These are phyloP conservation scores for Stenchaetothrips biformis DNA, from an alignment of 2,888 invertebrate species.

Conservation along the genomic window DNA sequence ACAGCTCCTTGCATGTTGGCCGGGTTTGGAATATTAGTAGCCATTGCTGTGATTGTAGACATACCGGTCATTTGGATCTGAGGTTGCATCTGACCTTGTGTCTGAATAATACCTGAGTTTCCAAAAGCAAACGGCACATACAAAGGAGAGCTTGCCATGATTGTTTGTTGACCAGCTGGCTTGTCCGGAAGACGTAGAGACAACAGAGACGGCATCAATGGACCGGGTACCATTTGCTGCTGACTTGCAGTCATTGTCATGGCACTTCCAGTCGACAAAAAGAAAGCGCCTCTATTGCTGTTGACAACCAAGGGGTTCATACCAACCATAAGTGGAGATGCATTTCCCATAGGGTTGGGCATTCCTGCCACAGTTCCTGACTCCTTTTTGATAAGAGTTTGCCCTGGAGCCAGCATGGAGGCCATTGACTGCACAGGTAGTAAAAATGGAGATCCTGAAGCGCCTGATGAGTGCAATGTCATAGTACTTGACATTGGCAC, in stretches of 20 bases:
- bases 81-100: background rate
- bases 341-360: background rate
- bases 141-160: background rate
- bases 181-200: slow-evolving; percentile 1
- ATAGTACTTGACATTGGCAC: background rate
- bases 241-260: slow-evolving; percentile 5
- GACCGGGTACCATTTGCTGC: slow-evolving; percentile 2
- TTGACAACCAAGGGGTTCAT: slow-evolving; percentile 11
- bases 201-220: background rate
- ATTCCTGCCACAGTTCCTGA: background rate
- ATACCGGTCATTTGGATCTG: background rate
- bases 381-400: background rate
- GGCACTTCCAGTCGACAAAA: background rate
- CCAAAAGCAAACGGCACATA: background rate
- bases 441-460: background rate
- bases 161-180: background rate
- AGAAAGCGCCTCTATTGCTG: slow-evolving; percentile 1
- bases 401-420: background rate
- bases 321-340: background rate
- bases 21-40: background rate
- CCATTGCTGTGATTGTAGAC: background rate
- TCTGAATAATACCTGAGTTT: background rate
- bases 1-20: too few relatives aligned
- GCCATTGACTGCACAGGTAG: background rate
- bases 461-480: background rate